Base-by-base conservation (phyloP, 2,113 vertebrate species). In the Panurus biarmicus region DNA sequence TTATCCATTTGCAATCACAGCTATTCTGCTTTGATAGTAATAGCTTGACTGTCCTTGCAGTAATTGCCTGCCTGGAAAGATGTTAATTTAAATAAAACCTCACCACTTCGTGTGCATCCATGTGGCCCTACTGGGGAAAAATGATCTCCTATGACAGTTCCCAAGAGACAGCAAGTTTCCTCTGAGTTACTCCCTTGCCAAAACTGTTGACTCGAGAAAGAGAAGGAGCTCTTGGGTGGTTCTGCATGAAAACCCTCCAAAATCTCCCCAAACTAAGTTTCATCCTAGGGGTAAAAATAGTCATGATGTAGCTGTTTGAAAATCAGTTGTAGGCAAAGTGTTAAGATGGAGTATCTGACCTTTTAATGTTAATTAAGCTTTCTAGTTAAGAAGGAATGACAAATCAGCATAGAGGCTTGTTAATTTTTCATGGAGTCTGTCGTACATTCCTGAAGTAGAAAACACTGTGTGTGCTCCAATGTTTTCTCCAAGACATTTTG, bases 351-450 rank as follows among this genome's bases (percentile, higher is more conserved):
- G 61, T 88, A 84, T 80, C 92, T 97, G 94, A 94, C 90, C 94
- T 95, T 90, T 95, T 81, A 51, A 66, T 82, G 44, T 86, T 93
- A 94, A 95, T 96, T 95, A 95, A 79, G 28, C 75, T 90, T 62
- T 77, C 90, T 67, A 71, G 57, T 91, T 86, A 88, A 95, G 90
- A 85, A 71, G 48, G 85, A 86, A 35, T 88, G 82, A 90, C 90
- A 75, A 33, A 92, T 87, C 87, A 74, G 75, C 56, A 14, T 14
- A 29, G 73, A 31, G 65, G 20, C 69, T 35, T 64, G 75, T 90
- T 95, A 75, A 74, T 95, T 93, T 96, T 95, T 84, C 40, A 25
- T 65, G 57, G 82, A 64, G 36, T 38, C 91, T 69, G 21, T 70
- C 64, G 84, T 74, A 12, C 11, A 14, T 84, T 90, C 61, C 76